Conservation (phyloP, 2,888 invertebrate genomes). For the Deilephila porcellus region DNA sequence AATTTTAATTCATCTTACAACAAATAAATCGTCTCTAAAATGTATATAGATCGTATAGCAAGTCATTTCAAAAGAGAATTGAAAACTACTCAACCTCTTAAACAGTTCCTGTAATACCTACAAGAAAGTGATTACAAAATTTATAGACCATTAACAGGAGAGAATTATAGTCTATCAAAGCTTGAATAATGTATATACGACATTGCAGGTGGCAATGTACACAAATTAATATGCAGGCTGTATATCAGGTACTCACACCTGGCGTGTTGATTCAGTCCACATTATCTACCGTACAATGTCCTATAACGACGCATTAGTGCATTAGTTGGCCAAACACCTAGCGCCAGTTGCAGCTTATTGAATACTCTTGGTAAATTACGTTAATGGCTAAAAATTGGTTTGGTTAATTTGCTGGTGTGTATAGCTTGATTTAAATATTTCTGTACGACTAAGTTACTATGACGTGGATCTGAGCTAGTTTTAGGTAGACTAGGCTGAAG, state of each 20-base stretch:
- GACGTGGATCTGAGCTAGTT: too few species aligned
- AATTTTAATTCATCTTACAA: too few species aligned
- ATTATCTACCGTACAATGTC: constrained; percentile 65
- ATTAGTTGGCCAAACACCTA: constrained; percentile 43
- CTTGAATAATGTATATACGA: constrained; percentile 29
- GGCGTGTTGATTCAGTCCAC: constrained; percentile 73
- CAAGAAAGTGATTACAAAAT: constrained; percentile 23
- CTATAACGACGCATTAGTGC: constrained; percentile 58
- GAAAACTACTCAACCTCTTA: not conserved
- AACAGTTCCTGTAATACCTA: not conserved
- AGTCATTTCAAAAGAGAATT: not conserved
- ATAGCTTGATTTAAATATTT: too few species aligned
- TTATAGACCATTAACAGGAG: constrained; percentile 13
- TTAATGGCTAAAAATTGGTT: too few species aligned
- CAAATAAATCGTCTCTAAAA: too few species aligned
- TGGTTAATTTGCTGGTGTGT: too few species aligned
- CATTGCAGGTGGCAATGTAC: constrained; percentile 61
- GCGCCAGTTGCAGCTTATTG: not conserved
- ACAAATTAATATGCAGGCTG: constrained; percentile 77
- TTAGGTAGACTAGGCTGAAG: too few species aligned
- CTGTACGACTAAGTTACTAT: too few species aligned
- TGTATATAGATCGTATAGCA: not conserved
- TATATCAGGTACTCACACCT: constrained; percentile 65
- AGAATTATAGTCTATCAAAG: constrained; percentile 19
- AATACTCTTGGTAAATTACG: not conserved